phyloP scores from a whole-genome alignment of 1,140 invertebrate genomes.

The Pseudomyrmex flavicornis region DNA sequence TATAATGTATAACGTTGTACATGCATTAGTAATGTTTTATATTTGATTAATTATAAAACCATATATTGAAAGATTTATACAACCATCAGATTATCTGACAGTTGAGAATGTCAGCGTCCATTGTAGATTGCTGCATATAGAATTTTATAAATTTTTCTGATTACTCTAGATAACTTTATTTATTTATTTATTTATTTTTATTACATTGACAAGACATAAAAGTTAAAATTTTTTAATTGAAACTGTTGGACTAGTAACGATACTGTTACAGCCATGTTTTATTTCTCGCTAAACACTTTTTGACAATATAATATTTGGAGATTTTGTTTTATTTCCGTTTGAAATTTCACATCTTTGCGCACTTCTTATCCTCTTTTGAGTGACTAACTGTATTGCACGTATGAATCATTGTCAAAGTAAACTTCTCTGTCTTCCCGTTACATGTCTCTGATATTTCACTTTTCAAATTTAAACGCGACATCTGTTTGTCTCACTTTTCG shows the following conservation, averaged over 20 bases:
- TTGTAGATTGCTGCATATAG: background rate
- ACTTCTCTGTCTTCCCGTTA: conserved; percentile 57
- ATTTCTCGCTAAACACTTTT: background rate
- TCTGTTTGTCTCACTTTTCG: conserved; percentile 43
- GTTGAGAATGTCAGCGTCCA: background rate
- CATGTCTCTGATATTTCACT: conserved; percentile 28
- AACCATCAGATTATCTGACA: background rate
- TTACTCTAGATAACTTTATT: background rate
- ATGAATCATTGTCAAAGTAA: conserved; percentile 65
- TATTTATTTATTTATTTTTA: background rate
- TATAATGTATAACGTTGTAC: conserved; percentile 52
- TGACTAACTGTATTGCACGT: conserved; percentile 57
- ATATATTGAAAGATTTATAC: background rate
- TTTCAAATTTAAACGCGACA: conserved; percentile 44
- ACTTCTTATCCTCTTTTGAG: conserved; percentile 31
- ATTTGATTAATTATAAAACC: conserved; percentile 32
- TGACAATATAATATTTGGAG: background rate
- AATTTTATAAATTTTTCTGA: background rate
- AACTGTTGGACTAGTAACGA: background rate
- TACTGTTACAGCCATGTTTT: background rate
- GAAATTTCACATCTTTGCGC: conserved; percentile 16
- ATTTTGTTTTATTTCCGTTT: background rate
- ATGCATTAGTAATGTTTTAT: conserved; percentile 17
- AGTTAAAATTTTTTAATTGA: background rate
- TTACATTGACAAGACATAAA: background rate